Conservation (phyloP, 2,888 invertebrate genomes). For the Hemicrepidius hirtus region DNA sequence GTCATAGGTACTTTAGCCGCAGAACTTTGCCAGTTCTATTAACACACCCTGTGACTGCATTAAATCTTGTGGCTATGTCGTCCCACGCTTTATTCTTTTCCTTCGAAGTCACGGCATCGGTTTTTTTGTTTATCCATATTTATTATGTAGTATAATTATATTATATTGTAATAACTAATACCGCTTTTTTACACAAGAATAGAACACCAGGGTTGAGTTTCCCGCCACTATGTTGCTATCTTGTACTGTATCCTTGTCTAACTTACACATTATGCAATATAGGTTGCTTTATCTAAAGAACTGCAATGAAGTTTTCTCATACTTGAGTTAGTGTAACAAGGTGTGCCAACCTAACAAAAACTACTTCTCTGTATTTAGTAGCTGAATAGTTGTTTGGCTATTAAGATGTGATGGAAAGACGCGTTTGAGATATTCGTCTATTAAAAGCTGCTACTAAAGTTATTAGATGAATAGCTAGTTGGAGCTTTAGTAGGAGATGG, state of each 20-base stretch:
- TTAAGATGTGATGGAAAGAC: neutral
- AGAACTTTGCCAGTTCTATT: conserved; percentile 11
- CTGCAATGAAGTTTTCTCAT: neutral
- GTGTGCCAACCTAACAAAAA: too few species aligned
- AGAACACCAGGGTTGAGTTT: too few species aligned
- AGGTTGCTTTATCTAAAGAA: neutral
- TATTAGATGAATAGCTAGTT: neutral
- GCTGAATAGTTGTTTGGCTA: neutral
- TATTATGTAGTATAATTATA: conserved; percentile 45
- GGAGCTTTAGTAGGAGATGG: neutral
- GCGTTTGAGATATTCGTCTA: neutral
- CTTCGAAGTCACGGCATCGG: conserved; percentile 33
- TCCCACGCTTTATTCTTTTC: conserved; percentile 38
- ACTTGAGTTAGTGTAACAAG: too few species aligned
- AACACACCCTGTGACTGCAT: conserved; percentile 4
- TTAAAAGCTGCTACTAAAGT: neutral
- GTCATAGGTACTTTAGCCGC: conserved; percentile 17
- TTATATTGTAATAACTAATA: too few species aligned
- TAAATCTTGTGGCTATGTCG: conserved; percentile 30
- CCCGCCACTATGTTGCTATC: too few species aligned
- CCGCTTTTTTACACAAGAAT: too few species aligned
- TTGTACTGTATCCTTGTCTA: neutral
- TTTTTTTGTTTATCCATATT: conserved; percentile 23
- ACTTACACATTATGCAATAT: neutral
- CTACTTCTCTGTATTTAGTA: neutral